Base-by-base conservation (phyloP, 2,113 vertebrate genomes). In the Leptodactylus fuscus region DNA sequence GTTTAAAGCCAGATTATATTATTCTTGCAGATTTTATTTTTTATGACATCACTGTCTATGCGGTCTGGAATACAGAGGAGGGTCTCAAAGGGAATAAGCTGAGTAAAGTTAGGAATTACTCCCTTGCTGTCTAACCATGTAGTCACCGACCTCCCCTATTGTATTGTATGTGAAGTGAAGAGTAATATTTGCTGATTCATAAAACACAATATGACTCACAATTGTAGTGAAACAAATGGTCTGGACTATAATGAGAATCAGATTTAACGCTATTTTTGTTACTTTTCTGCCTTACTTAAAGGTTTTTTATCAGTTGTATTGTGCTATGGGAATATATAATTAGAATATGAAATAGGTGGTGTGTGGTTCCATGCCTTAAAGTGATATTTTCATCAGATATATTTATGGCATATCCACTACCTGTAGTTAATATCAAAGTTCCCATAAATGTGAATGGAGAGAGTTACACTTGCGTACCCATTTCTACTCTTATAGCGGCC, bases 21-120 rank as follows among this genome's bases (percentile, higher is more conserved):
- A n/a, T n/a, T n/a, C n/a, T n/a, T n/a, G n/a, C n/a, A n/a, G n/a
- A n/a, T n/a, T n/a, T n/a, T n/a, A n/a, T n/a, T 44, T n/a, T 71
- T 71, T 44, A 41, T 71, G 69, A 71, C 69, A 41, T 41, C 69
- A 71, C 36, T 41, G 69, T 71, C 69, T 44, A 11, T 71, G 36
- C 18, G 11, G 5, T 32, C 12, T 38, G 32, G 8, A 67, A 20
- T 20, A 70, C 69, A 41, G 69, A 41, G 41, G 38, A 4, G 69
- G 36, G 69, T 71, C 69, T 44, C 15, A 36, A 38, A 36, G n/a
- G 69, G 18, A 71, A 44, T n/a, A n/a, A 41, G 36, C 20, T n/a
- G 69, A 41, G 36, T 1, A n/a, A 12, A 16, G 53, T 36, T 16
- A 34, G 11, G 27, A 27, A 10, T 34, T 77, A 53, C 51, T 20